Evolutionary conservation across 2,888 invertebrate genomes (phyloP), one percentile per base, ranked within the genome.

Genomic region (Drosophila imparisetae): DNA sequence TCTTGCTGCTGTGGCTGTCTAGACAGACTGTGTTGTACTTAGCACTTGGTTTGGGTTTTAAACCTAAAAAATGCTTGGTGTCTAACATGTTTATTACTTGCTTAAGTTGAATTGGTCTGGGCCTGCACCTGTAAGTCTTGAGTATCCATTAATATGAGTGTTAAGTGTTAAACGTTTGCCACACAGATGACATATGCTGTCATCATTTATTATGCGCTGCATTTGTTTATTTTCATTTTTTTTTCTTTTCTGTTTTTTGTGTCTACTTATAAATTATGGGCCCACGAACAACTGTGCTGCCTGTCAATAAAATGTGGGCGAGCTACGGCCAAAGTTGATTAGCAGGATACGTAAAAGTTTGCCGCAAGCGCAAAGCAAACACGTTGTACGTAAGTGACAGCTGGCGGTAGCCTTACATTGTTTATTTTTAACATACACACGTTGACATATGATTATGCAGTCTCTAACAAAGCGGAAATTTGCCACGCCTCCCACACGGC

Each of bases 371-470:
- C 45, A 55, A 30, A 21, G 32, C 58, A 76, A 77, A 65, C 57
- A 40, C 29, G 32, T 34, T 55, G 63, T 13, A 32, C 36, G 70
- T 15, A 54, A 57, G 50, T 71, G 75, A 61, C 77, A 66, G 66
- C 66, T 61, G 58, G 45, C 45, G 45, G 49, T 32, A 49, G 64
- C 48, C 27, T 73, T 53, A 60, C 32, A 63, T 64, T 72, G 72
- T 79, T 78, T 78, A 69, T 72, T 69, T 71, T 69, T 53, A 38
- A n/a, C 50, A 54, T 58, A 55, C 48, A 59, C 64, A 52, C 71
- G 74, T 75, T 75, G 69, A 63, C 80, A 75, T 67, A 59, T 78
- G 80, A 80, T 80, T 80, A 80, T 74, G 66, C 57, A 65, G 38
- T 38, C 45, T 45, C 53, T 70, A 66, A 74, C 65, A 66, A 66